phyloP scores from a whole-genome alignment of 2,113 vertebrate genomes.

The Phaethon lepturus region DNA sequence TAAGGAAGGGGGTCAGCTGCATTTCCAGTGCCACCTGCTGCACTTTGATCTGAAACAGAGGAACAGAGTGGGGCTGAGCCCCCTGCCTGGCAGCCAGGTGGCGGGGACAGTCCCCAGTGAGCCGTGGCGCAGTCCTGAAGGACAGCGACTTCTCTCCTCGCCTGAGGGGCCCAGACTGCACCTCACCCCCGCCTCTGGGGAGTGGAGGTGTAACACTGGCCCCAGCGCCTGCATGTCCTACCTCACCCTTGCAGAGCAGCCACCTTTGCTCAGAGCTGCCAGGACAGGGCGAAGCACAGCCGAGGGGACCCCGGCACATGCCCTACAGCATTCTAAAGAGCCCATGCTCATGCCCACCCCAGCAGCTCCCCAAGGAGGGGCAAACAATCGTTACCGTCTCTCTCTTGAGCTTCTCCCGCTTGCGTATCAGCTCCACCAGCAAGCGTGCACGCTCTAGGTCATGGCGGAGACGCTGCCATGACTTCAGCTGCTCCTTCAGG shows the following conservation, averaged over 20 bases:
- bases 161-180: fast-evolving
- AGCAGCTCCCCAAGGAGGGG: slow-evolving; percentile 12
- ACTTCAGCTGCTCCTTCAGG: slow-evolving; percentile 97
- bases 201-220: background rate
- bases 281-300: background rate
- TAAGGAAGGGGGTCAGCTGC: slow-evolving; percentile 95
- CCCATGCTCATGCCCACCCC: slow-evolving; percentile 19
- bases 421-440: slow-evolving; percentile 96
- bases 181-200: background rate
- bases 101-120: background rate
- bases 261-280: background rate
- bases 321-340: background rate
- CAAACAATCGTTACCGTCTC: slow-evolving; percentile 86
- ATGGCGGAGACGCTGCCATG: slow-evolving; percentile 96
- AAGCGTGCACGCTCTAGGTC: slow-evolving; percentile 96
- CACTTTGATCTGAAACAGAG: slow-evolving; percentile 91
- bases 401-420: slow-evolving; percentile 97
- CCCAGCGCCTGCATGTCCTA: background rate
- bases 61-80: background rate
- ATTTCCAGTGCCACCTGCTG: slow-evolving; percentile 96
- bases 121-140: background rate
- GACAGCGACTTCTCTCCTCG: background rate
- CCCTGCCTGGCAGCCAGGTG: background rate
- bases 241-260: background rate
- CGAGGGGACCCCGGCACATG: background rate